Percentiles rank a stretch among this genome's conserved stretches.
Conservation (phyloP, 2,797 vertebrate species). For the Myripristis jacobus region DNA sequence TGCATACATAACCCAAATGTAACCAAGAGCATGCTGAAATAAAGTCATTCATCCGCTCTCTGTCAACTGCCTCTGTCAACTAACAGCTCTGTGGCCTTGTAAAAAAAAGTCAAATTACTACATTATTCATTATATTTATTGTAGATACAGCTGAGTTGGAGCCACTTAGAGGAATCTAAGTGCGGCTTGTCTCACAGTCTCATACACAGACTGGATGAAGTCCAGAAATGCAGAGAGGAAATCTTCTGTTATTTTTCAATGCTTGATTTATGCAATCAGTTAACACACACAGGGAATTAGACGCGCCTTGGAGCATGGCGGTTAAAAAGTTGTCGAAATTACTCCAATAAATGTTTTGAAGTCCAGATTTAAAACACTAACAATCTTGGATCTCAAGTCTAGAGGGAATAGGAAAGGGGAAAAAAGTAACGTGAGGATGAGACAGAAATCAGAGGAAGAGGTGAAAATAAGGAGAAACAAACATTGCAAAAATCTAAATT, state of each 20-base stretch:
- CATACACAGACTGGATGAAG: constrained; percentile 2
- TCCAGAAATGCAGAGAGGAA: no score
- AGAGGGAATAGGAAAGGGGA: background rate
- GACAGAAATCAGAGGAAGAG: no score
- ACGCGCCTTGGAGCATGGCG: constrained; percentile 40
- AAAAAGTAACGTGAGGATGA: no score
- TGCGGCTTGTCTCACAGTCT: constrained; percentile 23
- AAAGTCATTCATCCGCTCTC: constrained; percentile 65
- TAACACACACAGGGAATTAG: constrained; percentile 60
- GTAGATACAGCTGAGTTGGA: constrained; percentile 34
- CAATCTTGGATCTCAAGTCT: constrained; percentile 1
- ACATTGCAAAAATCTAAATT: no score
- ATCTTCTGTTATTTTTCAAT: constrained; percentile 37
- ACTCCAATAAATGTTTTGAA: constrained; percentile 44
- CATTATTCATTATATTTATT: constrained; percentile 71
- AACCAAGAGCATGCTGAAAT: constrained; percentile 56
- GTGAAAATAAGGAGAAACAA: background rate
- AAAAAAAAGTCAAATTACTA: constrained; percentile 56
- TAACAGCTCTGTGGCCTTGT: constrained; percentile 29
- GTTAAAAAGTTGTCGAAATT: constrained; percentile 61
- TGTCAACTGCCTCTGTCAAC: constrained; percentile 60
- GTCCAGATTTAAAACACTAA: constrained; percentile 14
- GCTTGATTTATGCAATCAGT: constrained; percentile 65
- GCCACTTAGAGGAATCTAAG: constrained; percentile 18
- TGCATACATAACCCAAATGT: constrained; percentile 64